Base-by-base conservation (phyloP, 2,113 vertebrate genomes). In the Rhinoderma darwinii region DNA sequence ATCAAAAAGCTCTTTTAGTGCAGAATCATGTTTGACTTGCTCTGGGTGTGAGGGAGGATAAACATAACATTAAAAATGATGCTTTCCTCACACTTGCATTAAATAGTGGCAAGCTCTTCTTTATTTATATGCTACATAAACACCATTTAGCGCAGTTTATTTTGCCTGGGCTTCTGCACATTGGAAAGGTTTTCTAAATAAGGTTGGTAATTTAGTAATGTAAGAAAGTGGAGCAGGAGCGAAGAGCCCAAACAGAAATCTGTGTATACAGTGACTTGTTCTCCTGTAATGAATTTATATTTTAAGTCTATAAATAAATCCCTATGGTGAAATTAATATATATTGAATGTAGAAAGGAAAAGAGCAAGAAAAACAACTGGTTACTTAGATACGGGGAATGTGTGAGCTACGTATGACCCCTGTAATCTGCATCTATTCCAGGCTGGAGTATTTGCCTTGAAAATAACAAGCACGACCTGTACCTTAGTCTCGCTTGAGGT, bases 61-160 rank as follows among this genome's bases (percentile, higher is more conserved):
- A 82, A 82, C 61, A 82, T 66, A 41, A 17, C 59, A 30, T 63
- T 82, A 82, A 78, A 27, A 82, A 44, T 66, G 78, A 43, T 81
- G 79, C 37, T 61, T 27, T 66, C 56, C 79, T 44, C 3, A n/a
- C 39, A 66, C 54, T 39, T 82, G 56, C 37, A 82, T 82, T 63
- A 82, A 63, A 63, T 44, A 44, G 79, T 66, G 39, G 79, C 54
- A 39, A 66, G 79, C 37, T 82, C 79, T 59, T 80, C 77, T 63
- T 66, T 82, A 82, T 66, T 82, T 82, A 82, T 82, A 44, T 82
- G 39, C 37, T 82, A 82, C 79, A 82, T 82, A 82, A 82, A 82
- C 79, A 82, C 79, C 79, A 82, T 82, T 82, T 82, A 63, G 37
- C 66, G 56, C 6, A 22, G 51, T 63, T 82, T 63, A 66, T 66